Percentiles rank a stretch among this genome's conserved stretches.
Conservation (phyloP, 2,888 invertebrate genomes). For the Hemaris fuciformis region DNA sequence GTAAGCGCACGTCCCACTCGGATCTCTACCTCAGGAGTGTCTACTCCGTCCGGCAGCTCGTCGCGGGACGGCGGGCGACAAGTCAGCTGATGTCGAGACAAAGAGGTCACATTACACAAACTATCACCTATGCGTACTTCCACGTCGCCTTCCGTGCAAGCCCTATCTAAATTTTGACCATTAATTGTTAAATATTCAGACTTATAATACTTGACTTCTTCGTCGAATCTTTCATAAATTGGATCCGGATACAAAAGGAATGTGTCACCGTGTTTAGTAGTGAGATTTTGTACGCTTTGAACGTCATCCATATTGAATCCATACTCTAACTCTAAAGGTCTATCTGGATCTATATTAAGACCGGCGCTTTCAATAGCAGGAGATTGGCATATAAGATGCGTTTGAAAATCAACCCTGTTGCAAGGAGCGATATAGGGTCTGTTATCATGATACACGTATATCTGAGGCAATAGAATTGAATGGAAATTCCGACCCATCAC, state of each 20-base stretch:
- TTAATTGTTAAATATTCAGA: conserved; percentile 97
- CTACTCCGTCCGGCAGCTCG: conserved; percentile 81
- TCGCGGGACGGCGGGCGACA: conserved; percentile 95
- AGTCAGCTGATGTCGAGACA: conserved; percentile 94
- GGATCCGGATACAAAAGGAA: conserved; percentile 97
- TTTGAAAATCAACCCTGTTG: conserved; percentile 85
- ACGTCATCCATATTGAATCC: conserved; percentile 99
- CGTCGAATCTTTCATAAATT: conserved; percentile 92
- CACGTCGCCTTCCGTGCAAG: conserved; percentile 94
- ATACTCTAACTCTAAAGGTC: conserved; percentile 91
- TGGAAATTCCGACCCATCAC: conserved; percentile 94
- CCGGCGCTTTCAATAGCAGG: conserved; percentile 89
- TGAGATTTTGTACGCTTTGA: conserved; percentile 88
- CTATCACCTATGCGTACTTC: conserved; percentile 93
- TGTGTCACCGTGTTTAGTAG: conserved; percentile 84
- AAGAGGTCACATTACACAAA: conserved; percentile 96
- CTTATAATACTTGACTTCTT: conserved; percentile 95
- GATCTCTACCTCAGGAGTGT: conserved; percentile 91
- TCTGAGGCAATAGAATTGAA: conserved; percentile 94
- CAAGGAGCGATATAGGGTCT: conserved; percentile 87
- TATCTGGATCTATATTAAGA: conserved; percentile 87
- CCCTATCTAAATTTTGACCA: conserved; percentile 95
- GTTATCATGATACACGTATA: conserved; percentile 94
- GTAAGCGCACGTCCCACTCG: conserved; percentile 91
- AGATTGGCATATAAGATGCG: conserved; percentile 93